Percentiles rank a stretch among this genome's conserved stretches.
phyloP scores from a whole-genome alignment of 2,113 vertebrate species.

The Tamias sibiricus region DNA sequence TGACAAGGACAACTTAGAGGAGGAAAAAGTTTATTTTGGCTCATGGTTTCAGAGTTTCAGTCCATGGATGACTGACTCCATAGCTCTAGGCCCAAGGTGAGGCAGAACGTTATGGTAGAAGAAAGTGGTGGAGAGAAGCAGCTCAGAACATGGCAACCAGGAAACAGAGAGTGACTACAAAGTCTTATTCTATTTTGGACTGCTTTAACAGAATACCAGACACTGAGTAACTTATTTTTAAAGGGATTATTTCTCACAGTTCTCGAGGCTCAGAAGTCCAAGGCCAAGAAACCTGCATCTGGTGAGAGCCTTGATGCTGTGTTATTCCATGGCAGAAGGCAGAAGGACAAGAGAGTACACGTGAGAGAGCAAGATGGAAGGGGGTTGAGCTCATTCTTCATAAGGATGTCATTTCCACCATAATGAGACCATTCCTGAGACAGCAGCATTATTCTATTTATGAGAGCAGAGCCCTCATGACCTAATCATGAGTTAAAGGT shows the following conservation, averaged over 20 bases:
- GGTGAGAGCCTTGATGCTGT: not conserved
- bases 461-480: not conserved
- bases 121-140: too few relatives aligned
- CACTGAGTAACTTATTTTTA: not conserved
- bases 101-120: too few relatives aligned
- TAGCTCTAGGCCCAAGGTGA: too few relatives aligned
- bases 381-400: not conserved
- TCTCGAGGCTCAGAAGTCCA: not conserved
- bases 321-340: not conserved
- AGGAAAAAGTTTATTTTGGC: too few relatives aligned
- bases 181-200: not conserved
- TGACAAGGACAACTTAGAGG: too few relatives aligned
- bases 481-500: not conserved
- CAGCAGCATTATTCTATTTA: not conserved
- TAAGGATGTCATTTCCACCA: not conserved
- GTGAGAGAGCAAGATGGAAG: not conserved
- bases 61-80: too few relatives aligned
- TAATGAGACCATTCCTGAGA: not conserved
- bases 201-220: not conserved
- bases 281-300: not conserved
- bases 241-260: not conserved
- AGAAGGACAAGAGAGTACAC: not conserved
- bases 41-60: too few relatives aligned
- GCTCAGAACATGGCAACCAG: too few relatives aligned
- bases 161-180: not conserved